Base-by-base conservation (phyloP, 2,888 invertebrate genomes). In the Scaeva pyrastri region DNA sequence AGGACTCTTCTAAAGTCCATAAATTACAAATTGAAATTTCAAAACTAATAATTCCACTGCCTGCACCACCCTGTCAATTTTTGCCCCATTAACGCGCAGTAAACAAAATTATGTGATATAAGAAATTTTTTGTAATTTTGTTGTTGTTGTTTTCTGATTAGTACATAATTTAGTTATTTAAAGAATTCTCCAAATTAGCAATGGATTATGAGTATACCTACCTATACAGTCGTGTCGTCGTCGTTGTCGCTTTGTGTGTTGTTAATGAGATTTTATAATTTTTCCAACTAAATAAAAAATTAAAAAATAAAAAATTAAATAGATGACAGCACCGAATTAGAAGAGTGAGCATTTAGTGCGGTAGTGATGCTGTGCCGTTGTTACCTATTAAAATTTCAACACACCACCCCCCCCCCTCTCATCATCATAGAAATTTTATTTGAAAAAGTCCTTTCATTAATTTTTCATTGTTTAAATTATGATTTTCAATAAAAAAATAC, bases 151-250 rank as follows among this genome's bases (percentile, higher is more conserved):
- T 60, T 60, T 21, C n/a, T 56, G n/a, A 31, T 39, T 58, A 45
- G 31, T 55, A 31, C 31, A 31, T 31, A 55, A 71, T 43, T 36
- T 55, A 39, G 48, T 77, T 70, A 64, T 56, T 48, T 39, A 16
- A 76, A 60, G 60, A 62, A 71, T 78, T 77, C 23, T 64, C 12
- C 2, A 72, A 78, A 78, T 71, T 45, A 62, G 43, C 60, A 43
- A 3, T 39, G 52, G 52, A 52, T 52, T 26, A 52, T 11, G 39
- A 11, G 11, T 12, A 23, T 31, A 66, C 66, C n/a, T n/a, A n/a
- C n/a, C n/a, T n/a, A n/a, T n/a, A n/a, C n/a, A n/a, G n/a, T n/a
- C n/a, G n/a, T n/a, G n/a, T n/a, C n/a, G n/a, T n/a, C n/a, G n/a
- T 26, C 39, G 26, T 55, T 14, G 48, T 19, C 48, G 31, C 11